Percentiles rank a stretch among this genome's conserved stretches.
Conservation (phyloP, 1,140 invertebrate species). For the Anastrepha obliqua region DNA sequence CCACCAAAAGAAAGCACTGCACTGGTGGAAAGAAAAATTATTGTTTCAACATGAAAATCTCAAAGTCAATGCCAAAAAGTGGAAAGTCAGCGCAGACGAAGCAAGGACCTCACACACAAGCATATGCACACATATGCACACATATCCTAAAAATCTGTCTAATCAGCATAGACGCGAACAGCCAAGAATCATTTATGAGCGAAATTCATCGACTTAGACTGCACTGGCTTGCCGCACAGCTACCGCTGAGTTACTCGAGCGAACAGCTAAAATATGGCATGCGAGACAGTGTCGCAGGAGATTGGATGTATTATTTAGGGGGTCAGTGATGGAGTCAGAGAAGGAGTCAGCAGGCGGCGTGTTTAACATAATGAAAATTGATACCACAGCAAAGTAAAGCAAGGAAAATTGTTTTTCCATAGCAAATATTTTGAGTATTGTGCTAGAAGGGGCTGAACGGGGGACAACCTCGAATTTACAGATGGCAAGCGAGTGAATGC, state of each 20-base stretch:
- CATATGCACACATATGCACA: not conserved
- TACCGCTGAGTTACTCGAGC: not conserved
- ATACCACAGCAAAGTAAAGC: constrained; percentile 53
- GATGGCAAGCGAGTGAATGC: not conserved
- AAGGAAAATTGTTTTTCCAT: constrained; percentile 54
- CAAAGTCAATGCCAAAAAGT: constrained; percentile 46
- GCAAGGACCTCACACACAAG: not conserved
- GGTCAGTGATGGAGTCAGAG: not conserved
- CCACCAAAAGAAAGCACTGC: not conserved
- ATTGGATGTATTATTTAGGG: constrained; percentile 26
- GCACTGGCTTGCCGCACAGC: constrained; percentile 14
- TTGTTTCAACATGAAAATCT: constrained; percentile 21
- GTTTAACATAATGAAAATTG: constrained; percentile 57
- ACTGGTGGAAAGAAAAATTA: not conserved
- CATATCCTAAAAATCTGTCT: not conserved
- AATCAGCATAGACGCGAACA: not conserved
- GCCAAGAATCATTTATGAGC: constrained; percentile 42
- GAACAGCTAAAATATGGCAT: no score
- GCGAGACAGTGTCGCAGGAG: not conserved
- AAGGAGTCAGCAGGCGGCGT: constrained; percentile 25
- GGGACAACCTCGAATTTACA: not conserved
- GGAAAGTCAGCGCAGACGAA: not conserved
- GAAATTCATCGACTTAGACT: constrained; percentile 31
- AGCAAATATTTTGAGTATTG: not conserved
- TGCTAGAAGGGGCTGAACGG: not conserved